phyloP scores from a whole-genome alignment of 1,140 invertebrate genomes.

The Trichogramma pretiosum region DNA sequence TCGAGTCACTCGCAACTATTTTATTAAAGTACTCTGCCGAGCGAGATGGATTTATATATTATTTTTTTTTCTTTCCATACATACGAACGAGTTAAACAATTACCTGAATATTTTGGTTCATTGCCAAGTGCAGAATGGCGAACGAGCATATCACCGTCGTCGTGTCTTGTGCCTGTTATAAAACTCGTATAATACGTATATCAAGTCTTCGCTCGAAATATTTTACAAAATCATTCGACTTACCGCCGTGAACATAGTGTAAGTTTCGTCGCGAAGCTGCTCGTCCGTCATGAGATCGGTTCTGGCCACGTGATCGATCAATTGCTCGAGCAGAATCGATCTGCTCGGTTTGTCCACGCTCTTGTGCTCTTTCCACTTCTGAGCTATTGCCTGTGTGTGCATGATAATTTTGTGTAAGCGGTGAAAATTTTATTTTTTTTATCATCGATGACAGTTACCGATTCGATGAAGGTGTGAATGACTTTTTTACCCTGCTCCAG shows the following conservation, averaged over 20 bases:
- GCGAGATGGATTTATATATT: slow-evolving; percentile 12
- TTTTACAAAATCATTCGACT: background rate
- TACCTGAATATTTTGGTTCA: slow-evolving; percentile 51
- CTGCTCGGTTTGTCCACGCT: slow-evolving; percentile 15
- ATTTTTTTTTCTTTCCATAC: no score
- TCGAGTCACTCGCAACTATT: no score
- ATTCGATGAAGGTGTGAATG: slow-evolving; percentile 7
- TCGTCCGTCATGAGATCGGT: slow-evolving; percentile 30
- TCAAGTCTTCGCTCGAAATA: background rate
- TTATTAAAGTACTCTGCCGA: no score
- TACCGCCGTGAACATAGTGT: slow-evolving; percentile 9
- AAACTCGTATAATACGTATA: background rate
- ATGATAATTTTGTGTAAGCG: no score
- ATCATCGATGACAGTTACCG: no score
- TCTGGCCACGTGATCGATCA: slow-evolving; percentile 15
- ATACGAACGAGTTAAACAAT: no score
- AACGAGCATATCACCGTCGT: slow-evolving; percentile 42
- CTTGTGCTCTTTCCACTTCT: slow-evolving; percentile 41
- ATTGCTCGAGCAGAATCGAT: slow-evolving; percentile 20
- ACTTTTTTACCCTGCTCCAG: slow-evolving; percentile 27
- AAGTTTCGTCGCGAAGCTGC: slow-evolving; percentile 13
- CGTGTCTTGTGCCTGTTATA: slow-evolving; percentile 65
- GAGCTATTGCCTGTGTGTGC: slow-evolving; percentile 13
- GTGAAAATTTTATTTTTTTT: no score
- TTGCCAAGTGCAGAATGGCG: slow-evolving; percentile 45